Conservation (phyloP, 2,888 invertebrate genomes). For the Dorcus parallelipipedus region DNA sequence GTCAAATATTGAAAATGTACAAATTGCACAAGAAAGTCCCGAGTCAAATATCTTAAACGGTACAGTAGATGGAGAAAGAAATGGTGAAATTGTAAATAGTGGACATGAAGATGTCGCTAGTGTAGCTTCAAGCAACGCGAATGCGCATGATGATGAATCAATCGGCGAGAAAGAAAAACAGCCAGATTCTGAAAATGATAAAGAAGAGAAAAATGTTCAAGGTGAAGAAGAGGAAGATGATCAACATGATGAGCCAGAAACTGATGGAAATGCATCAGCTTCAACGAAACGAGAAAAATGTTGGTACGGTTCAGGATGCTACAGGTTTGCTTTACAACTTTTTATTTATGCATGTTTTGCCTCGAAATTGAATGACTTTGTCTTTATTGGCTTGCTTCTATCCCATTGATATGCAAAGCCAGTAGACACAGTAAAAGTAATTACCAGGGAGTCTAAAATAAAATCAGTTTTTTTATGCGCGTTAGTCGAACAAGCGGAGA, state of each 20-base stretch:
- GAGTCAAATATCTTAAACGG: too few species aligned
- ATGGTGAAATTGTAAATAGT: not conserved
- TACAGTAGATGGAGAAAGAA: not conserved
- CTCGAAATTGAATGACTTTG: too few species aligned
- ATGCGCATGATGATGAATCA: not conserved
- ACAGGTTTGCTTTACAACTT: conserved; percentile 49
- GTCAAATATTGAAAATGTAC: too few species aligned
- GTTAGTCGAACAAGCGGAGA: too few species aligned
- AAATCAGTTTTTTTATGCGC: too few species aligned
- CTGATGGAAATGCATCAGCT: not conserved
- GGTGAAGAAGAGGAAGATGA: not conserved
- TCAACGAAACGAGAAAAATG: conserved; percentile 53
- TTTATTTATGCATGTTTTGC: not conserved
- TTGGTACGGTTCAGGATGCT: conserved; percentile 62
- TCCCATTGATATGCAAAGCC: too few species aligned
- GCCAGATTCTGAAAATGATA: not conserved
- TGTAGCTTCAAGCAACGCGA: not conserved
- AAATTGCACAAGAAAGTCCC: too few species aligned
- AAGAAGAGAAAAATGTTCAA: not conserved
- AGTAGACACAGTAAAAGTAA: too few species aligned
- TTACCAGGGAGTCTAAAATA: too few species aligned
- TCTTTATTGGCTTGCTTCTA: too few species aligned
- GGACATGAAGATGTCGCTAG: not conserved
- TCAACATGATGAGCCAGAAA: not conserved
- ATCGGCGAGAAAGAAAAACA: not conserved